Conservation (phyloP, 2,113 vertebrate species). For the Rostratula benghalensis region DNA sequence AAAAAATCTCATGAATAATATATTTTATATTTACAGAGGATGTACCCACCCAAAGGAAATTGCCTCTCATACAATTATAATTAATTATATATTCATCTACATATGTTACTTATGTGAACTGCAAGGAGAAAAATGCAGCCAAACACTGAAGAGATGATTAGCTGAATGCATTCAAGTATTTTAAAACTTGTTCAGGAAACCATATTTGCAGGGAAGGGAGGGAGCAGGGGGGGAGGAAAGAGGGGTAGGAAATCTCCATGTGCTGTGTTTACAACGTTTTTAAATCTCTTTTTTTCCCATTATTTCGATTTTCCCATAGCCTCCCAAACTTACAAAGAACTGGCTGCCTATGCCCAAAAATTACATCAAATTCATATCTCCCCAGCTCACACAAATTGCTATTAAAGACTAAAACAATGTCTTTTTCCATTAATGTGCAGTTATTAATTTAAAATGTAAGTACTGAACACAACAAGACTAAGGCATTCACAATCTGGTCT, state of each 20-base stretch:
- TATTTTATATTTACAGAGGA: constrained; percentile 17
- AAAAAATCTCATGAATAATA: constrained; percentile 24
- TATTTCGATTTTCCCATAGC: background rate
- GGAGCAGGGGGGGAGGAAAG: fast-evolving
- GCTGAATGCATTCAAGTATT: background rate
- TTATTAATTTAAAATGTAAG: background rate
- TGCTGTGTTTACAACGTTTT: background rate
- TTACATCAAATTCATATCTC: background rate
- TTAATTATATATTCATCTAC: constrained; percentile 65
- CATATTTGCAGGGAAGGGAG: fast-evolving
- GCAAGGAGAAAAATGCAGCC: background rate
- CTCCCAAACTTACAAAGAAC: background rate
- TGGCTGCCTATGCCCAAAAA: background rate
- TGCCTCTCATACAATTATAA: constrained; percentile 58
- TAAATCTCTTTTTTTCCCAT: background rate
- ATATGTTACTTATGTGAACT: constrained; percentile 46
- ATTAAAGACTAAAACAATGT: background rate
- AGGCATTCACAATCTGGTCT: background rate
- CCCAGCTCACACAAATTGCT: background rate
- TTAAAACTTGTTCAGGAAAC: background rate
- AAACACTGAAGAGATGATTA: background rate
- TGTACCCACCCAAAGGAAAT: constrained; percentile 1
- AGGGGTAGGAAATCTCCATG: background rate
- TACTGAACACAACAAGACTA: background rate
- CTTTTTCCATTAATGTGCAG: background rate